Base-by-base conservation (phyloP, 1,140 invertebrate species). In the Leptinotarsa defecta region DNA sequence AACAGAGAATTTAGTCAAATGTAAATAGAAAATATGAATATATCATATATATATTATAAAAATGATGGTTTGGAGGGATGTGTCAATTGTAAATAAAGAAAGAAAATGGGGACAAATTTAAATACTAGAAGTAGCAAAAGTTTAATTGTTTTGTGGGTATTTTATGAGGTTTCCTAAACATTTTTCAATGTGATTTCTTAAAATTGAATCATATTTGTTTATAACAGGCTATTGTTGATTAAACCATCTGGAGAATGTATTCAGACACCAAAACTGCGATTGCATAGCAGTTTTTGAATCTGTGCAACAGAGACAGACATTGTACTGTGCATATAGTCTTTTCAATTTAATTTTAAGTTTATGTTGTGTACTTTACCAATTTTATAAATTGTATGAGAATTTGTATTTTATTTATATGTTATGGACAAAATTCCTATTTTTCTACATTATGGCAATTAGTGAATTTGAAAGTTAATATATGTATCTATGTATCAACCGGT, bases 371-470 rank as follows among this genome's bases (percentile, higher is more conserved):
- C 27, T 71, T 71, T 71, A 71, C 62, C 70, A 71, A 62, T 71
- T 71, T 71, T 71, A 71, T 71, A 71, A 71, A 71, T 71, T 71
- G 70, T 71, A 61, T 49, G 13, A 71, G 49, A 71, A 49, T 71
- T 61, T 71, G 70, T 71, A 71, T 71, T 71, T 71, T 71, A 71
- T 71, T 71, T 71, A 70, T 68, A 70, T 71, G 70, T 71, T 71
- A 71, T 71, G 13, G 34, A 70, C 70, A 69, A 75, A 78, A 75
- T 78, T 78, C 64, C 34, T 78, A 78, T 78, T 78, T 78, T 78
- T 78, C 69, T 78, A 78, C 77, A 67, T 78, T 71, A 49, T 70
- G 34, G 48, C 19, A 71, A 62, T 61, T 71, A 71, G 43, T 27
- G 70, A 57, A 48, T 62, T 57, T 71, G 27, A 62, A n/a, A 62